Base-by-base conservation (phyloP, 2,797 vertebrate genomes). In the Ceryle rudis region DNA sequence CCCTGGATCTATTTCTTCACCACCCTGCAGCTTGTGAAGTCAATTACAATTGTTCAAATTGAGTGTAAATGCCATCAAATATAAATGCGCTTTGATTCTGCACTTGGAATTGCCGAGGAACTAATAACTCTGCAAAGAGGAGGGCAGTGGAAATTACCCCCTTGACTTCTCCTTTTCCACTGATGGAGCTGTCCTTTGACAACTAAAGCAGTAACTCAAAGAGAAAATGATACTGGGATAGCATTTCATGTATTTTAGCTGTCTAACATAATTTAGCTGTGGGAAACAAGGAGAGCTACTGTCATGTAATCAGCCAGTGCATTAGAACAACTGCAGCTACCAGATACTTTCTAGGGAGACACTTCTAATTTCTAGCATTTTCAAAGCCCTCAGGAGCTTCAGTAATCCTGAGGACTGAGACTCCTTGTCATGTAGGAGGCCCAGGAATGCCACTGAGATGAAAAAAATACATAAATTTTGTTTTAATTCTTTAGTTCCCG, bases 141-240 rank as follows among this genome's bases (percentile, higher is more conserved):
- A 96, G 79, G 73, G 46, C 87, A 95, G 73, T 75, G 70, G 55
- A 96, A 96, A 96, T 95, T 91, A 93, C 60, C 80, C 72, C 73
- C 55, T 86, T 92, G 89, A 72, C 75, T 94, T 81, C 75, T 94
- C 44, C n/a, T 86, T 88, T 88, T 81, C 60, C 64, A 46, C 35
- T 75, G 94, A 91, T 57, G 70, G 87, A 93, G 62, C 61, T 93
- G 77, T 96, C 70, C 72, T 91, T 88, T 79, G 80, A 91, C 89
- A 97, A 86, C 91, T 79, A 79, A 91, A 83, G 75, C 89, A 93
- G 80, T 74, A 94, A 89, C 80, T 96, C 81, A 65, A 26, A 31
- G 65, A 88, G 89, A 91, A 96, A 96, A 95, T 86, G 57, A 93
- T 90, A 91, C 77, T 55, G 61, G 90, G 60, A 71, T 71, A 91